Evolutionary conservation across 2,113 vertebrate genomes (phyloP).

Genomic region (Pholis gunnellus): DNA sequence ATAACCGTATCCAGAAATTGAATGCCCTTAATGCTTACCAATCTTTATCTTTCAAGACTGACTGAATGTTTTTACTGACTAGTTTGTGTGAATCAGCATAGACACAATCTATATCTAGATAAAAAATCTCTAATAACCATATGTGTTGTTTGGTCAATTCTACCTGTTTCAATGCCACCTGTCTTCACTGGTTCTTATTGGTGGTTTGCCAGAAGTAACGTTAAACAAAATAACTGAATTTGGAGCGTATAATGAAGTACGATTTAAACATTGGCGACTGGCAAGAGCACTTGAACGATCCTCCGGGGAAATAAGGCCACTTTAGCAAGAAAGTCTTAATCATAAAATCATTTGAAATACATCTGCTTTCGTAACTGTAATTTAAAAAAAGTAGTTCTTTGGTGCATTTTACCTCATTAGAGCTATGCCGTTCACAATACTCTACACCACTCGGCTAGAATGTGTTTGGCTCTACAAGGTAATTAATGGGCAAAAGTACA

Average conservation of each 20-base stretch:
- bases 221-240: neutral
- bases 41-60: neutral
- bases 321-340: neutral
- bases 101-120: neutral
- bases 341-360: neutral
- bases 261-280: slow-evolving; percentile 10
- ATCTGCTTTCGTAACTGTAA: neutral
- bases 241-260: neutral
- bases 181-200: neutral
- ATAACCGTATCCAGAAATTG: neutral
- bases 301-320: slow-evolving; percentile 23
- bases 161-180: neutral
- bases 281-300: neutral
- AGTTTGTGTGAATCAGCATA: neutral
- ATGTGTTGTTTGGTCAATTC: neutral
- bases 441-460: neutral
- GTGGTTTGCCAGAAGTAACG: neutral
- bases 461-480: neutral
- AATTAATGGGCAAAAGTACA: slow-evolving; percentile 12
- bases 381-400: neutral
- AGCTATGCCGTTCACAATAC: neutral
- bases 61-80: neutral
- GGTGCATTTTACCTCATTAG: neutral
- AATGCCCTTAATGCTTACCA: neutral
- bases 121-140: neutral